Evolutionary conservation across 2,113 vertebrate species (phyloP).

Genomic region (Istiophorus platypterus): DNA sequence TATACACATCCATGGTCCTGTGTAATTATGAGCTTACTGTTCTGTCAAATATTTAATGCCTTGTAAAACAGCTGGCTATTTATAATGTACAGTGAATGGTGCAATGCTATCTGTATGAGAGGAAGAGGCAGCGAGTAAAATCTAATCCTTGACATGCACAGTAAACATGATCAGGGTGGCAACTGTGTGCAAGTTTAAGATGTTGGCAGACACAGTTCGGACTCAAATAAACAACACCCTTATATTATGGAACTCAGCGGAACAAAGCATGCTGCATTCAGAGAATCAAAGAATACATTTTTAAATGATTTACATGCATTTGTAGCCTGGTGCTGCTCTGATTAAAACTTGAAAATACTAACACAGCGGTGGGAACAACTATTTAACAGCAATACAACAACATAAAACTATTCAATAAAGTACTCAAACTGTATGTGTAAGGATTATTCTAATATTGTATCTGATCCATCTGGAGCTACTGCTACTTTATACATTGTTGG

Average conservation of each 20-base stretch:
- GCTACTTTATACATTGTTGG: neutral
- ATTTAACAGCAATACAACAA: no score
- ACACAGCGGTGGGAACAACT: no score
- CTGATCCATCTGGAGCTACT: neutral
- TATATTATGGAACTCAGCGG: slow-evolving; percentile 16
- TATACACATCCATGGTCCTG: slow-evolving; percentile 73
- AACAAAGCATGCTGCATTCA: neutral
- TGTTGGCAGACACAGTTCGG: slow-evolving; percentile 39
- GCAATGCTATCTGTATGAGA: slow-evolving; percentile 55
- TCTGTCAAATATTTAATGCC: slow-evolving; percentile 80
- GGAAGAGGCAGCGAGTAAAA: slow-evolving; percentile 38
- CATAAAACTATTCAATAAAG: no score
- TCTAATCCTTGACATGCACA: slow-evolving; percentile 42
- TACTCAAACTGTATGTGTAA: no score
- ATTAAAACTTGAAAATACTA: slow-evolving; percentile 14
- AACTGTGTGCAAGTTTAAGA: slow-evolving; percentile 28
- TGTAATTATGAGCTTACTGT: slow-evolving; percentile 78
- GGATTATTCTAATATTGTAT: neutral
- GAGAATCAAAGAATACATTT: neutral
- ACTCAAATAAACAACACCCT: slow-evolving; percentile 22
- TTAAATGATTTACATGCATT: slow-evolving; percentile 3
- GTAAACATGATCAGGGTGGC: slow-evolving; percentile 44
- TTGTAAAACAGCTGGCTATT: slow-evolving; percentile 79
- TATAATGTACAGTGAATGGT: slow-evolving; percentile 64
- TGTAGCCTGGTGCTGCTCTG: slow-evolving; percentile 5